Base-by-base conservation (phyloP, 2,797 vertebrate species). In the Scyliorhinus canicula region DNA sequence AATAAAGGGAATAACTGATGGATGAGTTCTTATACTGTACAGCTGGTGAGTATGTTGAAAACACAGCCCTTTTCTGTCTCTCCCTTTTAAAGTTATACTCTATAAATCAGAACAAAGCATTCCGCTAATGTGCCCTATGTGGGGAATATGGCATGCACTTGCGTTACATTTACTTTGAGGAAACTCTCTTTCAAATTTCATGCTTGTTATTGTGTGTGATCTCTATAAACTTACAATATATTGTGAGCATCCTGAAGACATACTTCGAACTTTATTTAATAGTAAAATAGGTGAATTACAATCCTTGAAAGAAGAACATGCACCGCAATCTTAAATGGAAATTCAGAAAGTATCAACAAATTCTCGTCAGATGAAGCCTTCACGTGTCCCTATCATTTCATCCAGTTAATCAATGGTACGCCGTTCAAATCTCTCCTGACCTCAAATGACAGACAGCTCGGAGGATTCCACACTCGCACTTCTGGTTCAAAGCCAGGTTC, bases 101-200 rank as follows among this genome's bases (percentile, higher is more conserved):
- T 24, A 60, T 19, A 63, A 63, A 63, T 63, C 88, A 91, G 88
- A 91, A 91, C 88, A 91, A 63, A 91, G n/a, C 55, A 63, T 91
- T 63, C 7, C 60, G 57, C 19, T 91, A 63, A 63, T 3, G 7
- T 63, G 35, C 35, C 40, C 16, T 40, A 21, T 63, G 4, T 21
- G 60, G n/a, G 6, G 57, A 63, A 91, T 40, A 60, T 91, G 88
- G 57, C 35, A 63, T 63, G 40, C 5, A 63, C 35, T 91, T 63
- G 21, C 40, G 40, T 7, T 63, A 12, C n/a, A n/a, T 63, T 8
- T 26, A 63, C 24, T 26, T 63, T 40, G 35, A 55, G 57, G n/a
- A 91, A 40, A 40, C 24, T 35, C 40, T 63, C 88, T 3, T 63
- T 82, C 44, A 82, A 82, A 44, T 5, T 57, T 60, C 24, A 40